Conservation (phyloP, 2,888 invertebrate genomes). For the Hofmannophila pseudospretella region DNA sequence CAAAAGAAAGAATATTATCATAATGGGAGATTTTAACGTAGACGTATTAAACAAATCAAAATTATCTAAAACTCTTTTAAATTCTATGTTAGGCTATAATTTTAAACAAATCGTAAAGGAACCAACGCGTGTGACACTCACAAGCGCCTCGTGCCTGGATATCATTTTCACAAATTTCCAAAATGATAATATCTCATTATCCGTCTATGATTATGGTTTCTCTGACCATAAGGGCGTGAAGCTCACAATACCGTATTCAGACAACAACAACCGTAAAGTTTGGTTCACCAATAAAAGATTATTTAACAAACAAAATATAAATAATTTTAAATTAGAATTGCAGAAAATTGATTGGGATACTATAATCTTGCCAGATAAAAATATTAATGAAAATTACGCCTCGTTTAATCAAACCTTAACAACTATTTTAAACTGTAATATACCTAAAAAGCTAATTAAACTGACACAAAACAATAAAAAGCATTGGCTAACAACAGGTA, state of each 20-base stretch:
- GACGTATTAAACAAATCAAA: conserved; percentile 4
- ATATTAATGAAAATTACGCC: too few species aligned
- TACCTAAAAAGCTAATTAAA: conserved; percentile 11
- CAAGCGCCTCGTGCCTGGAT: conserved; percentile 10
- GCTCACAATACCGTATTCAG: too few species aligned
- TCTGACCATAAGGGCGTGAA: conserved; percentile 12
- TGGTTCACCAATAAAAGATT: conserved; percentile 6
- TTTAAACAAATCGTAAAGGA: conserved; percentile 12
- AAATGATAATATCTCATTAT: too few species aligned
- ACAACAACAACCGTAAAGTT: too few species aligned
- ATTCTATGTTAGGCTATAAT: conserved; percentile 11
- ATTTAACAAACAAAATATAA: too few species aligned
- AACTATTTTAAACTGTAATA: not conserved
- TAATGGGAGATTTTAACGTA: conserved; percentile 14
- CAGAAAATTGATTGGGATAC: too few species aligned
- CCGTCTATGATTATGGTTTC: conserved; percentile 11
- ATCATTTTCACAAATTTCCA: too few species aligned
- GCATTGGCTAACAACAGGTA: too few species aligned
- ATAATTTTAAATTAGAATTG: conserved; percentile 9
- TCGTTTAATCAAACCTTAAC: too few species aligned
- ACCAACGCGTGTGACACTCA: conserved; percentile 12
- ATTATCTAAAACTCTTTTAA: conserved; percentile 1
- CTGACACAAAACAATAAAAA: conserved; percentile 10
- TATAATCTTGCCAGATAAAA: too few species aligned
- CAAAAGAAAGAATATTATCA: conserved; percentile 11